Percentiles rank a stretch among this genome's conserved stretches.
Conservation (phyloP, 2,797 vertebrate species). For the Poecile montanus region DNA sequence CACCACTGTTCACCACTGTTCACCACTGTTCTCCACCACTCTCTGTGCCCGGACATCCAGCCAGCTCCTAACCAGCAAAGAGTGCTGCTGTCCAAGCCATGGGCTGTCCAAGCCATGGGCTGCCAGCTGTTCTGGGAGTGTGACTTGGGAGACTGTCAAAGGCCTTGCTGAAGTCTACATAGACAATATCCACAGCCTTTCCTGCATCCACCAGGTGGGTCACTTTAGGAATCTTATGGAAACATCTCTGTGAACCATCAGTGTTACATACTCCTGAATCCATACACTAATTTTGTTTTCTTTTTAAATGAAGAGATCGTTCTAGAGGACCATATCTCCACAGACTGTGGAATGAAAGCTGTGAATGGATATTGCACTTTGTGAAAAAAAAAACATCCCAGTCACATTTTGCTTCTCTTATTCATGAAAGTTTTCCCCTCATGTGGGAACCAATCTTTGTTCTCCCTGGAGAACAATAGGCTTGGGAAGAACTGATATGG, state of each 20-base stretch:
- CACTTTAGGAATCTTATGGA: background rate
- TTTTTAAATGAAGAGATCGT: background rate
- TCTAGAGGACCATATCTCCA: background rate
- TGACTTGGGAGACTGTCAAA: background rate
- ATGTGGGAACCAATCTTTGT: background rate
- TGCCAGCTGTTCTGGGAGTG: background rate
- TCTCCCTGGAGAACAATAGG: background rate
- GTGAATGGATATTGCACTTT: background rate
- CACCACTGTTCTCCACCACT: too few species aligned
- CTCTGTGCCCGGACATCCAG: rapidly evolving
- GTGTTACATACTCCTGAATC: background rate
- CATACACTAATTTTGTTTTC: background rate
- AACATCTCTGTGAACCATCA: background rate
- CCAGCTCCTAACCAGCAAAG: background rate
- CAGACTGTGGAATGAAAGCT: background rate
- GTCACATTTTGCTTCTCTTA: background rate
- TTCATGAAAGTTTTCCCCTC: background rate
- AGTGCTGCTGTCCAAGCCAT: background rate
- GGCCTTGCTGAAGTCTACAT: background rate
- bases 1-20: rapidly evolving
- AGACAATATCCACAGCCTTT: too few species aligned
- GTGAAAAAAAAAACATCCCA: background rate
- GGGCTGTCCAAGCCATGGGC: rapidly evolving
- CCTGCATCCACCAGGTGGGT: too few species aligned
- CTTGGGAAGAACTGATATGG: background rate